Conservation (phyloP, 2,888 invertebrate species). For the Callimorpha dominula region DNA sequence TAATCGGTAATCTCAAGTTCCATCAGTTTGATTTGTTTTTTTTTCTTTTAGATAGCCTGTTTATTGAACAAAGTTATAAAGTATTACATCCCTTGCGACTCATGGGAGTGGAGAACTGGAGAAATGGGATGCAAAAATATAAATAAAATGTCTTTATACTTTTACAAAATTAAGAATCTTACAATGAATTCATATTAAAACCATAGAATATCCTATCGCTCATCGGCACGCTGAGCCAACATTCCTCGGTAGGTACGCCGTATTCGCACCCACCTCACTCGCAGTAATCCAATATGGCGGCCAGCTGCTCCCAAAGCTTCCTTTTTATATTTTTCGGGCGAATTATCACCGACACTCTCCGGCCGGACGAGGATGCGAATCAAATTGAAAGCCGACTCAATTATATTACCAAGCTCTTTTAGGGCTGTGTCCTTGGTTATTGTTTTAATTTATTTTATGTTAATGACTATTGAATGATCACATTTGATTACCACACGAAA, state of each 20-base stretch:
- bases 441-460: slow-evolving; percentile 13
- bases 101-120: too few relatives aligned
- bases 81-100: neutral
- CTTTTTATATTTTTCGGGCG: slow-evolving; percentile 86
- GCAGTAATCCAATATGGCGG: slow-evolving; percentile 83
- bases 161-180: neutral
- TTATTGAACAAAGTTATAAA: neutral
- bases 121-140: neutral
- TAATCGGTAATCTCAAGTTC: too few relatives aligned
- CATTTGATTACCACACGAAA: neutral
- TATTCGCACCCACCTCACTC: slow-evolving; percentile 51
- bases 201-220: slow-evolving; percentile 39
- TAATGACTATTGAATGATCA: neutral
- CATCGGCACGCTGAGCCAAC: slow-evolving; percentile 20
- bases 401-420: slow-evolving; percentile 77
- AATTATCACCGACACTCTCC: slow-evolving; percentile 85
- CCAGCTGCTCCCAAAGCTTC: slow-evolving; percentile 74
- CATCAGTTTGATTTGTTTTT: too few relatives aligned
- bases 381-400: slow-evolving; percentile 87
- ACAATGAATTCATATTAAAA: slow-evolving; percentile 10
- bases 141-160: neutral
- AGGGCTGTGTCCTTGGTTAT: slow-evolving; percentile 65
- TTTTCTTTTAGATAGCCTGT: too few relatives aligned
- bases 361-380: slow-evolving; percentile 82
- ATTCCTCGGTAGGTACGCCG: slow-evolving; percentile 28